These are phyloP conservation scores for Chrysodeixis includens DNA, from an alignment of 2,888 invertebrate species.

Conservation along the genomic window DNA sequence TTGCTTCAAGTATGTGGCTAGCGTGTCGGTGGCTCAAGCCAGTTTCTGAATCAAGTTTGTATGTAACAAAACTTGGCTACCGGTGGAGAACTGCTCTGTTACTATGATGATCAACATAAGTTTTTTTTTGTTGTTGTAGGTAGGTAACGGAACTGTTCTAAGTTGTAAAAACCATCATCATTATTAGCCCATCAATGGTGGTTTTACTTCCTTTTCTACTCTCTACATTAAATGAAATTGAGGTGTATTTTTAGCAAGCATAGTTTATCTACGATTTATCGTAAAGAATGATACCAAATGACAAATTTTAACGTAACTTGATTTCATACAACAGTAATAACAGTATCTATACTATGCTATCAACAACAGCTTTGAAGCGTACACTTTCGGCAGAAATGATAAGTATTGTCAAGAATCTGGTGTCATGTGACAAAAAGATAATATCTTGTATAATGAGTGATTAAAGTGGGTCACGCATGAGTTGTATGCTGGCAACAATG, in stretches of 20 bases:
- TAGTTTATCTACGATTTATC: neutral
- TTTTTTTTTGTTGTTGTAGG: constrained; percentile 25
- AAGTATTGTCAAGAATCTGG: constrained; percentile 22
- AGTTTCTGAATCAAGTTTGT: constrained; percentile 67
- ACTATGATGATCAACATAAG: constrained; percentile 15
- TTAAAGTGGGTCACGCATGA: constrained; percentile 42
- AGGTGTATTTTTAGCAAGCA: neutral
- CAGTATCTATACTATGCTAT: neutral
- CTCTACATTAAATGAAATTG: neutral
- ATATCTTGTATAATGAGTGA: constrained; percentile 29
- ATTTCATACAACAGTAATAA: neutral
- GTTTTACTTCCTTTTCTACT: neutral
- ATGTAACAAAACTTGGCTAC: constrained; percentile 50
- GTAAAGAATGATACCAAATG: neutral
- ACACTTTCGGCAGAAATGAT: constrained; percentile 30
- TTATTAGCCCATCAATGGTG: no score
- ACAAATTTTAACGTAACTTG: neutral
- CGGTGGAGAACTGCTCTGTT: constrained; percentile 28
- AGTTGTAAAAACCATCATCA: neutral
- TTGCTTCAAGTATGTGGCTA: constrained; percentile 55
- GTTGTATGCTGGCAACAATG: constrained; percentile 21
- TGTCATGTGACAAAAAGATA: constrained; percentile 19
- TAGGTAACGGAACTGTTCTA: neutral
- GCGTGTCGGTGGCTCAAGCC: constrained; percentile 54
- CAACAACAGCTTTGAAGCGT: constrained; percentile 10